Evolutionary conservation across 2,113 vertebrate species (phyloP).

Genomic region (Trachemys scripta): DNA sequence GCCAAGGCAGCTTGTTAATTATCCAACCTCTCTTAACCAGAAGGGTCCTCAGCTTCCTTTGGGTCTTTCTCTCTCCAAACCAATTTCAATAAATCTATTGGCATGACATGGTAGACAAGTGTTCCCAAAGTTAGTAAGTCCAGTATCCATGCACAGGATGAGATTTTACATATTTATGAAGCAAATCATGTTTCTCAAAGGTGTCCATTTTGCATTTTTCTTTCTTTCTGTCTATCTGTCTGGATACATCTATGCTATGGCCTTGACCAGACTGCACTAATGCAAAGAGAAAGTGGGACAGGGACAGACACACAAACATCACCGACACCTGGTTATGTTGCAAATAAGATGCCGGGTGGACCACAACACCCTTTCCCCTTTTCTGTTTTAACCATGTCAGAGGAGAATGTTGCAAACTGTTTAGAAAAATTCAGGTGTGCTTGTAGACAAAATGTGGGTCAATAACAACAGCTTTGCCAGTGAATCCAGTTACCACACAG

Average conservation of each 20-base stretch:
- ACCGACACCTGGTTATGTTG: background rate
- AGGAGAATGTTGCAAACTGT: background rate
- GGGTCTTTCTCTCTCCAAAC: background rate
- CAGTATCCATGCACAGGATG: background rate
- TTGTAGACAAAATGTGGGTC: background rate
- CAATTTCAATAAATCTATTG: background rate
- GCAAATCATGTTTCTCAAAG: background rate
- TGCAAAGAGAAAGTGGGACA: background rate
- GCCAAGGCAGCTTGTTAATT: background rate
- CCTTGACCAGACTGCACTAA: background rate
- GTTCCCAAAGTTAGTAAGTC: background rate
- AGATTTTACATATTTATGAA: background rate
- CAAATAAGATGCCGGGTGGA: background rate
- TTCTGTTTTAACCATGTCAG: background rate
- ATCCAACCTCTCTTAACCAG: constrained; percentile 1
- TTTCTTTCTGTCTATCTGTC: background rate
- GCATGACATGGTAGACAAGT: background rate
- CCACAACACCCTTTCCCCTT: background rate
- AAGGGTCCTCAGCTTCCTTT: background rate
- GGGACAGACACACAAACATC: background rate
- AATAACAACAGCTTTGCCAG: background rate
- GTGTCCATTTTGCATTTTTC: accelerated
- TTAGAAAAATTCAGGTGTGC: background rate
- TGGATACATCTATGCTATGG: background rate
- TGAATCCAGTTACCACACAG: accelerated